Base-by-base conservation (phyloP, 1,140 invertebrate species). In the Magallana gigas region DNA sequence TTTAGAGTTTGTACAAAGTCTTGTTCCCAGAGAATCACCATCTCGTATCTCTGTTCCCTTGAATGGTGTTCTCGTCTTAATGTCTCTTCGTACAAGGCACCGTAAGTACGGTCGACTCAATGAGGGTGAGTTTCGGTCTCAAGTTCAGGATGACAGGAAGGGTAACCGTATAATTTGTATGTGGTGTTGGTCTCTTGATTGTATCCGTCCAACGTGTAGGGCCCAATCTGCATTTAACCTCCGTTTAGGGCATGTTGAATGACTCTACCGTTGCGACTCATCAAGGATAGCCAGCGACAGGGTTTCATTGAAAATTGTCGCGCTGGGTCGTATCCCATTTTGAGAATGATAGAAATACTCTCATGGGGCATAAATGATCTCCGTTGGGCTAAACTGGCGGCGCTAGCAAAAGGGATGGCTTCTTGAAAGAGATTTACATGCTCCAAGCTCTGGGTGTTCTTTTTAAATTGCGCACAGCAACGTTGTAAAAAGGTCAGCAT, bases 91-190 rank as follows among this genome's bases (percentile, higher is more conserved):
- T 62, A 62, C 60, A 62, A 9, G 9, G 9, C 9, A 11, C 16
- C 60, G 16, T 62, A 62, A 9, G 60, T 62, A 11, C 9, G 16
- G 16, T 9, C 9, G 16, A 16, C 9, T 9, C 16, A 16, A 62
- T 11, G 16, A 9, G 60, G 60, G 16, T 62, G 60, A 11, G 60
- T 11, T 16, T 62, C 60, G 9, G 9, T 9, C 60, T 62, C 9
- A 11, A 62, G 16, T 9, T 62, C 9, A 1, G 60, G 60, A 36
- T 83, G 88, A 86, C 90, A 91, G n/a, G 18, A 57, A 11, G 68
- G 87, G 81, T 89, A 90, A 3, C 91, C 90, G 68, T 60, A 59
- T 23, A 88, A 91, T 85, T 91, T 87, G 64, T 85, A 89, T 12
- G 76, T 57, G 23, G 82, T 87, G 12, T 87, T 87, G 12, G 57